phyloP scores from a whole-genome alignment of 2,888 invertebrate genomes.

The Ormyrus nitidulus region DNA sequence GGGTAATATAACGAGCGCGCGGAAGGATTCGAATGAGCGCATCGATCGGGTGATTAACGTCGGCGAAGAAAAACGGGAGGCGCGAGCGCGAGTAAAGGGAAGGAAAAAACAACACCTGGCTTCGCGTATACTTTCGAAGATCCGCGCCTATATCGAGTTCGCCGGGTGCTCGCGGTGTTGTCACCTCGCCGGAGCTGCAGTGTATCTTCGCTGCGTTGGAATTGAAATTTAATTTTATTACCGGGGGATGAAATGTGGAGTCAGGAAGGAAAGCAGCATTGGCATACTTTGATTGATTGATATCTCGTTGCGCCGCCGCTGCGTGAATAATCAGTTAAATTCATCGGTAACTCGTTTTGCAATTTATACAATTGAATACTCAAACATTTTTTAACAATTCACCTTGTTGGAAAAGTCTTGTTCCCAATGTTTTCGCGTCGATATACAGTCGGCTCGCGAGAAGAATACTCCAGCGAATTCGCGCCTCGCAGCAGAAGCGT shows the following conservation, averaged over 20 bases:
- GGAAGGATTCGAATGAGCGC: neutral
- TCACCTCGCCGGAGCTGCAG: neutral
- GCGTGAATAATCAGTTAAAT: no score
- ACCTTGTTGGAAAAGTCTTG: no score
- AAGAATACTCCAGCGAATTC: no score
- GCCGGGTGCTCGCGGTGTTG: neutral
- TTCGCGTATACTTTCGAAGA: conserved; percentile 18
- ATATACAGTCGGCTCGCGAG: no score
- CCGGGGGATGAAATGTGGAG: neutral
- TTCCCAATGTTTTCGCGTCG: no score
- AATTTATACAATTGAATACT: no score
- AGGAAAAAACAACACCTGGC: neutral
- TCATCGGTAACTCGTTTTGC: no score
- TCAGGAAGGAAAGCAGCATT: no score
- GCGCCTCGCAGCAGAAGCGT: neutral
- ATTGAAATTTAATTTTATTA: conserved; percentile 30
- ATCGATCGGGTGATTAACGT: conserved; percentile 51
- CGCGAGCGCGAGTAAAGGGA: neutral
- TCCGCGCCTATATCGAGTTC: neutral
- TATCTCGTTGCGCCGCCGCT: no score
- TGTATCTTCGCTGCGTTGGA: conserved; percentile 8
- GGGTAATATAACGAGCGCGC: conserved; percentile 18
- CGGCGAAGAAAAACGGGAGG: conserved; percentile 31
- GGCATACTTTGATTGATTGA: no score
- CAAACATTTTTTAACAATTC: no score